phyloP scores from a whole-genome alignment of 1,140 invertebrate genomes.

The Cydia fagiglandana region DNA sequence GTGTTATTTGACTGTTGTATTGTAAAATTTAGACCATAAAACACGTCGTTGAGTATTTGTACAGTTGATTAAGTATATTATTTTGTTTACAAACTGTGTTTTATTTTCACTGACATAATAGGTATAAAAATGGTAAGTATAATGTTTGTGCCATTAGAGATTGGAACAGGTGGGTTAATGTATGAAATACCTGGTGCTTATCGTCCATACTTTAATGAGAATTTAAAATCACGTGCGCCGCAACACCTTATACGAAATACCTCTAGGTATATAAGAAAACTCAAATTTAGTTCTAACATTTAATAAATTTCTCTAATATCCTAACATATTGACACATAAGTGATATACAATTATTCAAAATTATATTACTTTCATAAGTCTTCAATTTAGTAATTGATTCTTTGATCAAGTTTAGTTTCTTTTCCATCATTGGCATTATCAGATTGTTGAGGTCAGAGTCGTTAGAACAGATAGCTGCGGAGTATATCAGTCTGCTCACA shows the following conservation, averaged over 20 bases:
- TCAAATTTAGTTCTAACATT: conserved; percentile 54
- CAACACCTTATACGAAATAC: no score
- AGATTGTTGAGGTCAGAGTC: conserved; percentile 65
- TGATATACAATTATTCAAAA: conserved; percentile 68
- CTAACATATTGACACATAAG: conserved; percentile 69
- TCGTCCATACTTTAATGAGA: no score
- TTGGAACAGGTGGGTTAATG: no score
- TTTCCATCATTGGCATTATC: conserved; percentile 63
- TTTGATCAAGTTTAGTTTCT: conserved; percentile 54
- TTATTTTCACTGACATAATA: conserved; percentile 42
- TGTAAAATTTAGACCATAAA: conserved; percentile 19
- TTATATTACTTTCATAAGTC: conserved; percentile 52
- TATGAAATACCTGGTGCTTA: no score
- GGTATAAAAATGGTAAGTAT: no score
- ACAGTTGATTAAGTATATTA: conserved; percentile 68
- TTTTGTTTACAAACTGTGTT: conserved; percentile 57
- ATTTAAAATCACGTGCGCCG: no score
- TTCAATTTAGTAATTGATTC: conserved; percentile 56
- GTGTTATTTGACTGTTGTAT: conserved; percentile 6
- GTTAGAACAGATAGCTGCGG: conserved; percentile 64
- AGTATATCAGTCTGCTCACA: conserved; percentile 68
- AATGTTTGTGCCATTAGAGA: no score
- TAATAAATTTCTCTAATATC: conserved; percentile 75
- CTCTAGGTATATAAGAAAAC: neutral
- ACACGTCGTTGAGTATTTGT: conserved; percentile 45